Percentiles rank a stretch among this genome's conserved stretches.
These are phyloP conservation scores for Hydraecia micacea DNA, from an alignment of 2,888 invertebrate species.

Conservation along the genomic window DNA sequence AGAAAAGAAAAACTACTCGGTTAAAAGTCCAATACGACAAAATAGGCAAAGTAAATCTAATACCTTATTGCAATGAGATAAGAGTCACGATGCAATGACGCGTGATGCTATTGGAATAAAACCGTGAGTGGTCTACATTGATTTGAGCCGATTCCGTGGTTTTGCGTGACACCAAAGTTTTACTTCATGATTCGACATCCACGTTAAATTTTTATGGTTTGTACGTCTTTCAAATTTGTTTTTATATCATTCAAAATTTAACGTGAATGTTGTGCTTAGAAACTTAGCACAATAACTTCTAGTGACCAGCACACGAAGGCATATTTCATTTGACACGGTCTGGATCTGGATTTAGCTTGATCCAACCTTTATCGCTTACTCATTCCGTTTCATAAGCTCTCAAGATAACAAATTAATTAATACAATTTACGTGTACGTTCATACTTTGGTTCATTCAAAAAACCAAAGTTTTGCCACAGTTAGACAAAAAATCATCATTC, in stretches of 20 bases:
- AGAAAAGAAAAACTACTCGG: neutral
- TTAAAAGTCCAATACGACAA: neutral
- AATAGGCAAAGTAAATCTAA: neutral
- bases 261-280: neutral
- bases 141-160: neutral
- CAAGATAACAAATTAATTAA: neutral
- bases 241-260: neutral
- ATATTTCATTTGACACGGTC: neutral
- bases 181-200: neutral
- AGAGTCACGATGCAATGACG: neutral
- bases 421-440: neutral
- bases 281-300: neutral
- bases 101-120: neutral
- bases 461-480: neutral
- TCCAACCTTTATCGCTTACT: neutral
- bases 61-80: neutral
- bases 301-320: neutral
- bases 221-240: neutral
- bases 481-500: neutral
- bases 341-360: neutral
- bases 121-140: neutral
- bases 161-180: neutral
- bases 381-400: neutral
- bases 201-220: neutral
- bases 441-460: neutral